phyloP scores from a whole-genome alignment of 2,113 vertebrate species.

The Mirza zaza region DNA sequence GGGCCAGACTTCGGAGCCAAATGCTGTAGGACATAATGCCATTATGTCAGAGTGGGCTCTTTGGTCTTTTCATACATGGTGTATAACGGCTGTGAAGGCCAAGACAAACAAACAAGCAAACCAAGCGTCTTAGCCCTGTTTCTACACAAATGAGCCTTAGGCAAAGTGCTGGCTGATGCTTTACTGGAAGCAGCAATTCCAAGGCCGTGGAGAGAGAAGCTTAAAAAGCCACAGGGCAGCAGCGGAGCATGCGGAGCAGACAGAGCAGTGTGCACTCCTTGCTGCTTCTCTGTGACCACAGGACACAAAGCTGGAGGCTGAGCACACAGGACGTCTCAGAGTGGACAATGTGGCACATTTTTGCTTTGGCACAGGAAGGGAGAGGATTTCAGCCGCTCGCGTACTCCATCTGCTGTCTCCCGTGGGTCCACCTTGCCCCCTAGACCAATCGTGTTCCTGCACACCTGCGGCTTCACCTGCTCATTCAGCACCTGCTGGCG shows the following conservation, averaged over 20 bases:
- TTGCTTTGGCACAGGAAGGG: neutral
- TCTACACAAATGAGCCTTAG: neutral
- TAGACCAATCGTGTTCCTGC: neutral
- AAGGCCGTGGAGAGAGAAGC: neutral
- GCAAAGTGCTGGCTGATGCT: neutral
- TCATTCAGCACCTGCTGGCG: neutral
- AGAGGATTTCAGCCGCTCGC: neutral
- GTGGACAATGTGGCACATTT: rapidly evolving
- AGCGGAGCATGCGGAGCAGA: rapidly evolving
- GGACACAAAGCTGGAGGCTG: too few relatives aligned
- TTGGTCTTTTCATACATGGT: neutral
- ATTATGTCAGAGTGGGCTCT: too few relatives aligned
- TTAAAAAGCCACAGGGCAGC: rapidly evolving
- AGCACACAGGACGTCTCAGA: neutral
- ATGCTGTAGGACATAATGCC: neutral
- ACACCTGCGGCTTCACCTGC: neutral
- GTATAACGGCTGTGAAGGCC: too few relatives aligned
- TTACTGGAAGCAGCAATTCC: neutral
- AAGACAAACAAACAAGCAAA: neutral
- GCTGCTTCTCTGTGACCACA: neutral
- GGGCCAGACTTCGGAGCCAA: neutral
- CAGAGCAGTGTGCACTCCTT: rapidly evolving
- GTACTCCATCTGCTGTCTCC: neutral
- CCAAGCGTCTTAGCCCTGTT: neutral
- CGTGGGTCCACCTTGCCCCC: neutral